Percentiles rank a stretch among this genome's conserved stretches.
Conservation (phyloP, 2,113 vertebrate species). For the Xyliphius kryptos region DNA sequence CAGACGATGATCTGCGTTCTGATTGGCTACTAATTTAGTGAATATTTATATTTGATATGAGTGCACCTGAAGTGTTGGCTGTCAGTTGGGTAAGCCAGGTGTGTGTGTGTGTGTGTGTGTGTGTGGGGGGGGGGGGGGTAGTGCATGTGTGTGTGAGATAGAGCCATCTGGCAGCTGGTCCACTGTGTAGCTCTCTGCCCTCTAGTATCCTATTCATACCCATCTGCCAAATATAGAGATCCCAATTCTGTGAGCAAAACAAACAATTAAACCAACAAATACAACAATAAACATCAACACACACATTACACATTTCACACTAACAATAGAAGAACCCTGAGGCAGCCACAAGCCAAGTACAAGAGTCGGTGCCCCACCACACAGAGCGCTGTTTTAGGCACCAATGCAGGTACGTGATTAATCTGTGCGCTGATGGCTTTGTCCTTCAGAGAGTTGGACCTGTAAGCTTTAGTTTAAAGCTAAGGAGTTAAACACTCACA, state of each 20-base stretch:
- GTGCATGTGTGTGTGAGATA: slow-evolving; percentile 28
- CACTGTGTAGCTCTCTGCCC: slow-evolving; percentile 48
- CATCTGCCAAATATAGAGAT: slow-evolving; percentile 57
- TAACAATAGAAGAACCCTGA: not conserved
- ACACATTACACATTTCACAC: slow-evolving; percentile 12
- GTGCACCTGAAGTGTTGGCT: no score
- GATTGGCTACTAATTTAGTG: no score
- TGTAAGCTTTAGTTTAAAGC: no score
- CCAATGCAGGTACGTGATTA: no score
- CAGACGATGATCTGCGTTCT: no score
- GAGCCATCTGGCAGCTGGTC: slow-evolving; percentile 55
- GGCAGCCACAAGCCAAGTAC: slow-evolving; percentile 10
- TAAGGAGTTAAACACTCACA: no score
- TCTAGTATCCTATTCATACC: slow-evolving; percentile 47
- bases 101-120: slow-evolving; percentile 2
- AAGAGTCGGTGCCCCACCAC: slow-evolving; percentile 4
- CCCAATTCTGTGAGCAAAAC: slow-evolving; percentile 46
- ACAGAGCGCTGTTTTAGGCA: not conserved
- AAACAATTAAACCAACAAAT: slow-evolving; percentile 28
- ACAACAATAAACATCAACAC: slow-evolving; percentile 30
- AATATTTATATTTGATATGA: no score
- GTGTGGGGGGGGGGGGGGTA: slow-evolving; percentile 1
- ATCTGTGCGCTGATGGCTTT: no score
- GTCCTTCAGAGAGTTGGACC: no score
- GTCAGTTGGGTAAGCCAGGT: no score